Percentiles rank a stretch among this genome's conserved stretches.
These are phyloP conservation scores for Psylliodes chrysocephalus DNA, from an alignment of 2,888 invertebrate species.

Conservation along the genomic window DNA sequence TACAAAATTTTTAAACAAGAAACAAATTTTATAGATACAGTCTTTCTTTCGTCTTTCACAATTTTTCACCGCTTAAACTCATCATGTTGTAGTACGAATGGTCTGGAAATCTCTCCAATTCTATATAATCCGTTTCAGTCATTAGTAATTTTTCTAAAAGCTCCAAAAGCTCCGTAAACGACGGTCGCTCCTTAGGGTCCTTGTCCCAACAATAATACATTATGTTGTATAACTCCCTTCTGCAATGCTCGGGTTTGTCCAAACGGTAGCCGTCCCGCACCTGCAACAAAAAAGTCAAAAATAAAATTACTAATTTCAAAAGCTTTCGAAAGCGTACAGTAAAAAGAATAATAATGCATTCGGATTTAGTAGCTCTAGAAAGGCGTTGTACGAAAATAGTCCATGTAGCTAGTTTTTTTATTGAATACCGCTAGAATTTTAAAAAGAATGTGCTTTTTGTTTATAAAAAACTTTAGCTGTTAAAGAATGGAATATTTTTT, in stretches of 20 bases:
- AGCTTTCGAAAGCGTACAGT: too few species aligned
- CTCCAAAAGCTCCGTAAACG: conserved; percentile 83
- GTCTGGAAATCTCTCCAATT: conserved; percentile 90
- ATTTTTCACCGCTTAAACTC: conserved; percentile 85
- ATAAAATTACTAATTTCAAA: too few species aligned
- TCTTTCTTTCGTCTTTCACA: conserved; percentile 57
- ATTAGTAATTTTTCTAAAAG: conserved; percentile 85
- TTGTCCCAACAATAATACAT: conserved; percentile 97
- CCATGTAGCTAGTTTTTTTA: too few species aligned
- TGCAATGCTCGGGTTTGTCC: conserved; percentile 93
- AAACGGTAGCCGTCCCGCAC: conserved; percentile 89
- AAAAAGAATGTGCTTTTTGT: too few species aligned
- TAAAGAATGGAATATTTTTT: too few species aligned
- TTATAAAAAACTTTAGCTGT: too few species aligned
- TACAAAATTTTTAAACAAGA: background rate
- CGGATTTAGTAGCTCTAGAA: too few species aligned
- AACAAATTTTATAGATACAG: conserved; percentile 14
- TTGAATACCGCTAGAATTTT: too few species aligned
- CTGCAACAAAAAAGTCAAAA: conserved; percentile 68
- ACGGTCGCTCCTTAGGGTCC: conserved; percentile 83
- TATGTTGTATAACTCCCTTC: conserved; percentile 90
- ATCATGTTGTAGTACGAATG: conserved; percentile 91
- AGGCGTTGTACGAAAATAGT: too few species aligned
- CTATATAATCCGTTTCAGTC: conserved; percentile 93
- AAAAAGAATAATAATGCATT: too few species aligned